These are phyloP conservation scores for Aricia agestis DNA, from an alignment of 1,140 invertebrate species.

Conservation along the genomic window DNA sequence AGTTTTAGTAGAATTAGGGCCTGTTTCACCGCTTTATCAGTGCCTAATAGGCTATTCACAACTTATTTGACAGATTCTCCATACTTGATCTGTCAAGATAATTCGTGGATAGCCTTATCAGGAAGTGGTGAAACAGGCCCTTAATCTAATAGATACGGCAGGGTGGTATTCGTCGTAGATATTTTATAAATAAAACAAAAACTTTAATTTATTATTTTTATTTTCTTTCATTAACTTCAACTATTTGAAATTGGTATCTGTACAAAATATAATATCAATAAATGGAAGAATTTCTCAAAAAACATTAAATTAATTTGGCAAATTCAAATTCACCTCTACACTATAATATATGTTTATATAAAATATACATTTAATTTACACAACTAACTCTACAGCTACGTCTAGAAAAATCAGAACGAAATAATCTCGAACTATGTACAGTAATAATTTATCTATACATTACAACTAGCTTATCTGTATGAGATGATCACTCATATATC, in stretches of 20 bases:
- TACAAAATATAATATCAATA: slow-evolving; percentile 70
- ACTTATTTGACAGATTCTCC: too few relatives aligned
- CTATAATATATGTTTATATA: slow-evolving; percentile 63
- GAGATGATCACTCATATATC: slow-evolving; percentile 1
- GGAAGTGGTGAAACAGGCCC: too few relatives aligned
- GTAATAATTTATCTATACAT: slow-evolving; percentile 13
- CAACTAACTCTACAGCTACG: slow-evolving; percentile 56
- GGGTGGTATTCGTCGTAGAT: too few relatives aligned
- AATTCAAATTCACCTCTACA: slow-evolving; percentile 66
- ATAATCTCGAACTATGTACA: slow-evolving; percentile 16
- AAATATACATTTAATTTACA: slow-evolving; percentile 72
- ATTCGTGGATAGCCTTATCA: too few relatives aligned
- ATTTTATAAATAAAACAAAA: slow-evolving; percentile 43
- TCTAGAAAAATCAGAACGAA: slow-evolving; percentile 31
- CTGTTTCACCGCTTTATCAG: too few relatives aligned
- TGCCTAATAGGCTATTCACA: too few relatives aligned
- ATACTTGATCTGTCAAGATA: too few relatives aligned
- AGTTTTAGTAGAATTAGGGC: too few relatives aligned
- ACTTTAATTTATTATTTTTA: slow-evolving; percentile 66
- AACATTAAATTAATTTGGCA: slow-evolving; percentile 74
- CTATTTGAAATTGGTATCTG: slow-evolving; percentile 62
- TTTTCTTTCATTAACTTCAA: slow-evolving; percentile 70
- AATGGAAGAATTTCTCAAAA: slow-evolving; percentile 60
- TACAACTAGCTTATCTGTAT: background rate
- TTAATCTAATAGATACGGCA: too few relatives aligned